Evolutionary conservation across 2,797 vertebrate species (phyloP), one percentile per base, ranked within the genome.

Genomic region (Ctenochaetus hawaiiensis): DNA sequence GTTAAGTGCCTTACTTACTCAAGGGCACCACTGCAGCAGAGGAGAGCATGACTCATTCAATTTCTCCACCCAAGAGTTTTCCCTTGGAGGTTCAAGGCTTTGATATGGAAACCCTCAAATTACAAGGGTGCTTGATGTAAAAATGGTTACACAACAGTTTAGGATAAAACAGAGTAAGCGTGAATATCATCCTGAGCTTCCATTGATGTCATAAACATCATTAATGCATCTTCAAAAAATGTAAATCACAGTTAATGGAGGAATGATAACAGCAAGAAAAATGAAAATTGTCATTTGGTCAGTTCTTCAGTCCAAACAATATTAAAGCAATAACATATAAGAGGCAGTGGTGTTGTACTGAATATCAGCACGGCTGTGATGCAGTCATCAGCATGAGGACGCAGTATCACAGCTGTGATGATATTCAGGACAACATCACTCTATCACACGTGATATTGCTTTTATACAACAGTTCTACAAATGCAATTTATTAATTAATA

Each of bases 1-100:
- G 88, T 90, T 90, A 90, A 89, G 88, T 90, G 87, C 77, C 72
- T 80, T 70, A 76, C 82, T 85, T 73, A 78, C 86, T 83, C 75
- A 78, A 81, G 84, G 80, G 76, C 81, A 84, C 63, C 45, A 54
- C 45, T 77, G 78, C 77, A 0, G 79, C 84, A 81, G 66, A 77
- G 65, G 43, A 86, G 52, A 72, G 49, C 44, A 71, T 71, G 79
- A 89, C 86, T 89, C 83, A 85, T 81, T 84, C 72, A 85, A 54
- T 78, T 65, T 57, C 62, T 57, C 75, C 62, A 65, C 52, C 80
- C 34, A 75, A 62, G 45, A 74, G 18, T 58, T 73, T 70, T 69
- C 61, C 76, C 80, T 82, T 6, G 48, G 71, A 83, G 80, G 63
- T 75, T 81, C 18, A 56, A 63, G 52, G 66, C 77, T 86, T 85